phyloP scores from a whole-genome alignment of 1,140 invertebrate species.

The Drosophila neocordata region DNA sequence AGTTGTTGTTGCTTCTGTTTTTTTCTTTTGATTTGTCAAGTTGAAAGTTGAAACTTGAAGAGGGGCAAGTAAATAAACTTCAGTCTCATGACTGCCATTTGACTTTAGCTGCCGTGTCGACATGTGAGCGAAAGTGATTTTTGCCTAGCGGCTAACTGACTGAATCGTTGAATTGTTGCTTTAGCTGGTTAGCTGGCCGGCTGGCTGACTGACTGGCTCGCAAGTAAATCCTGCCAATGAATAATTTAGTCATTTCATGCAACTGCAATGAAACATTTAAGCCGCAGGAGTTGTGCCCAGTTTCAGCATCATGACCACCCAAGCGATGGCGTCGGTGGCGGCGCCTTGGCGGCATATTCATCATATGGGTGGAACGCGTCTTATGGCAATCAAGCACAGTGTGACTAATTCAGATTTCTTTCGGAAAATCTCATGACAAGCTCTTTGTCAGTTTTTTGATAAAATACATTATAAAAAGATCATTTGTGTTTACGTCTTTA shows the following conservation, averaged over 20 bases:
- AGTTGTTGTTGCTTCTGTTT: constrained; percentile 11
- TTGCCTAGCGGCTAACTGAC: constrained; percentile 15
- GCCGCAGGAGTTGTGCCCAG: constrained; percentile 67
- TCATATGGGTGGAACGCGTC: constrained; percentile 69
- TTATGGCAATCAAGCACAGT: constrained; percentile 16
- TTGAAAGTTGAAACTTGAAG: constrained; percentile 30
- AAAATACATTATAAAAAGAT: background rate
- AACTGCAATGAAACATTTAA: constrained; percentile 63
- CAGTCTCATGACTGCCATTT: background rate
- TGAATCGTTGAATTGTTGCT: too few species aligned
- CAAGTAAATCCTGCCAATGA: constrained; percentile 73
- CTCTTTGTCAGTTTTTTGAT: background rate
- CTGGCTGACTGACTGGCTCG: constrained; percentile 17
- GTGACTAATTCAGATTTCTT: background rate
- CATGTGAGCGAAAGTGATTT: constrained; percentile 72
- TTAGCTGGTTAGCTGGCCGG: background rate
- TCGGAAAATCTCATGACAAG: background rate
- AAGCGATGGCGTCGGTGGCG: constrained; percentile 42
- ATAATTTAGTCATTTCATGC: constrained; percentile 76
- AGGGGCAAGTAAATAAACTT: constrained; percentile 12
- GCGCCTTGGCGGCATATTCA: constrained; percentile 77
- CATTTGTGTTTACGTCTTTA: background rate
- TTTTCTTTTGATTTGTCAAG: constrained; percentile 37
- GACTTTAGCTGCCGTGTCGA: background rate
- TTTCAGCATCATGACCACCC: constrained; percentile 56